phyloP scores from a whole-genome alignment of 1,140 invertebrate species.

The Uloborus diversus region DNA sequence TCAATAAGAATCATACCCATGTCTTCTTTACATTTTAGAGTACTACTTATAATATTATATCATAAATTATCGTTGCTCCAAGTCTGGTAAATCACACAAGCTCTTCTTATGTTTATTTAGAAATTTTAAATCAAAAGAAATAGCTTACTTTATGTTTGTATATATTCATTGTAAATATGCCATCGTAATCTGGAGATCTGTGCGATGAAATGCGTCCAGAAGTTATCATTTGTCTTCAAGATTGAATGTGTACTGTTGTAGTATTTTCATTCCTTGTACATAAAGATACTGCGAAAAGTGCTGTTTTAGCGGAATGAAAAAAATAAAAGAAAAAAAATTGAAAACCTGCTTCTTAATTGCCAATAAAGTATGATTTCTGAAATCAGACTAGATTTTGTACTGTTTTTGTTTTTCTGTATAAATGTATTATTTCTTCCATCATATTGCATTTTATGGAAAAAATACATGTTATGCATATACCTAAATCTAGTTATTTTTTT shows the following conservation, averaged over 20 bases:
- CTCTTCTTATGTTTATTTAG: too few species aligned
- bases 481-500: too few species aligned
- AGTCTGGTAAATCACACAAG: neutral
- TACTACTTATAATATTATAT: too few species aligned
- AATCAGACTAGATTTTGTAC: neutral
- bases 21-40: too few species aligned
- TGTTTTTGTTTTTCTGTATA: neutral
- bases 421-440: neutral
- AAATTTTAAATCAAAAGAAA: neutral
- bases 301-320: too few species aligned
- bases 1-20: too few species aligned
- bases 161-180: conserved; percentile 33
- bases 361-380: conserved; percentile 48
- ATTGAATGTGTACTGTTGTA: neutral
- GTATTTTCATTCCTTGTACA: conserved; percentile 18
- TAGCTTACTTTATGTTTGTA: conserved; percentile 4
- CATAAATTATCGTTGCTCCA: neutral
- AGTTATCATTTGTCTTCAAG: conserved; percentile 3
- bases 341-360: conserved; percentile 25
- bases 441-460: neutral
- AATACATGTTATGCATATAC: too few species aligned
- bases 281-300: too few species aligned
- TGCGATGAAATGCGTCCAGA: conserved; percentile 29
- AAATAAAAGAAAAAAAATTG: too few species aligned
- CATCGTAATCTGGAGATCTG: conserved; percentile 6